phyloP scores from a whole-genome alignment of 1,140 invertebrate species.

The Ctenoplectra terminalis region DNA sequence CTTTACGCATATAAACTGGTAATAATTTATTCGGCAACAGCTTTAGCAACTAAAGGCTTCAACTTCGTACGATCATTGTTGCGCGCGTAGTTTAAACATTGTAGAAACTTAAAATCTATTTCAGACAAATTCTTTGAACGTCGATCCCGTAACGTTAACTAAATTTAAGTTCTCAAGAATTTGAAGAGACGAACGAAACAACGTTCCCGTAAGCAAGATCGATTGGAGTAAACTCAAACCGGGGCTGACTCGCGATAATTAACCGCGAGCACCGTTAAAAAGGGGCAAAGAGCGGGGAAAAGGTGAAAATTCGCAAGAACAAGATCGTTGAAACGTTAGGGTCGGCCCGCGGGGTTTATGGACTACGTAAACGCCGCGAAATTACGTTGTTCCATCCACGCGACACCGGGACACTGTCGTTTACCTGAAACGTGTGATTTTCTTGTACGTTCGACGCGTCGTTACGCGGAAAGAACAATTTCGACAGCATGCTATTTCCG shows the following conservation, averaged over 20 bases:
- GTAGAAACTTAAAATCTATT: too few relatives aligned
- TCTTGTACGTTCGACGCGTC: conserved; percentile 51
- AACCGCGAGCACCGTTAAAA: background rate
- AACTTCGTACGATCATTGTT: too few relatives aligned
- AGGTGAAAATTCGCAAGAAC: background rate
- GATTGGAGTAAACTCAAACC: background rate
- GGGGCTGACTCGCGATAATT: background rate
- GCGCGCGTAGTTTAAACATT: too few relatives aligned
- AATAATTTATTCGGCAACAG: too few relatives aligned
- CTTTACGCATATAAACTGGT: too few relatives aligned
- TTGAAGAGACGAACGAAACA: too few relatives aligned
- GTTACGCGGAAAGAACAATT: conserved; percentile 43
- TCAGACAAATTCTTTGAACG: too few relatives aligned
- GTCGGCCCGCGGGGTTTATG: conserved; percentile 40
- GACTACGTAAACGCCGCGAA: conserved; percentile 57
- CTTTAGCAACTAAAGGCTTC: too few relatives aligned
- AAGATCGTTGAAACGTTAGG: background rate
- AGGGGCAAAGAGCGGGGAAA: background rate
- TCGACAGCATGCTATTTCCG: conserved; percentile 23
- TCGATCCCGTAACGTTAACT: too few relatives aligned
- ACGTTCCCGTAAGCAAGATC: too few relatives aligned
- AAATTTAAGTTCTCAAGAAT: too few relatives aligned
- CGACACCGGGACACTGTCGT: conserved; percentile 67
- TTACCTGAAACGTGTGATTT: conserved; percentile 65
- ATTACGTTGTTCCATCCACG: conserved; percentile 60